Percentiles rank a stretch among this genome's conserved stretches.
Evolutionary conservation across 2,888 invertebrate species (phyloP).

Genomic region (Plutella xylostella): DNA sequence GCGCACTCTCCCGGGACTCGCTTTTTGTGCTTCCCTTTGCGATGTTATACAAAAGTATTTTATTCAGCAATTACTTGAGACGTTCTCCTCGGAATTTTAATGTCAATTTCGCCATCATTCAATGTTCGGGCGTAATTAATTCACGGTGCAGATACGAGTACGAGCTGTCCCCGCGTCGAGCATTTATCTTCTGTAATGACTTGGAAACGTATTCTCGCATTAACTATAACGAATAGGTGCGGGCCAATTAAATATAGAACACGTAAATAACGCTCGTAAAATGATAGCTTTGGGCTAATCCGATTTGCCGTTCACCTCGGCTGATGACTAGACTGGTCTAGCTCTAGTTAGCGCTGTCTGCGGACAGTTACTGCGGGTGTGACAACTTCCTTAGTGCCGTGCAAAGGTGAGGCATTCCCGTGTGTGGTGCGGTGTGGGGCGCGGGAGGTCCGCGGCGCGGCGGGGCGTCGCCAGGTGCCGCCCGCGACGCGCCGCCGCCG

Average conservation of each 20-base stretch:
- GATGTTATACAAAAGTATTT: conserved; percentile 65
- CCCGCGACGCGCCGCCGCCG: conserved; percentile 11
- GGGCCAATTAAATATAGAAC: conserved; percentile 52
- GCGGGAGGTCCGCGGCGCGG: conserved; percentile 29
- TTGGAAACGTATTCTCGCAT: conserved; percentile 47
- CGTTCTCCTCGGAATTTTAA: conserved; percentile 62
- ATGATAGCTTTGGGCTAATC: conserved; percentile 39
- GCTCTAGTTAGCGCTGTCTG: neutral
- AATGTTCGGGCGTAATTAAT: conserved; percentile 60
- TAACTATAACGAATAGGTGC: conserved; percentile 49
- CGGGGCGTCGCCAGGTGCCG: conserved; percentile 45
- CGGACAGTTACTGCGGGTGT: neutral
- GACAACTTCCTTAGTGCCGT: conserved; percentile 2
- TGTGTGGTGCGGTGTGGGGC: conserved; percentile 24
- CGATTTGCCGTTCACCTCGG: conserved; percentile 16
- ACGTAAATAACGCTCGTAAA: conserved; percentile 46
- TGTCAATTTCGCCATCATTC: conserved; percentile 67
- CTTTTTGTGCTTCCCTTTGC: conserved; percentile 60
- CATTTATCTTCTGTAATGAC: conserved; percentile 60
- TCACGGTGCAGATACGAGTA: conserved; percentile 42
- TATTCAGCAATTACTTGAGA: conserved; percentile 69
- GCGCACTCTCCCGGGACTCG: conserved; percentile 30
- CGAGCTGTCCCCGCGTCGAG: conserved; percentile 29
- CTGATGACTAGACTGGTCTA: conserved; percentile 5
- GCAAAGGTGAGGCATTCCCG: conserved; percentile 1